These are phyloP conservation scores for Fissipunctia ypsillon DNA, from an alignment of 2,888 invertebrate species.

Conservation along the genomic window DNA sequence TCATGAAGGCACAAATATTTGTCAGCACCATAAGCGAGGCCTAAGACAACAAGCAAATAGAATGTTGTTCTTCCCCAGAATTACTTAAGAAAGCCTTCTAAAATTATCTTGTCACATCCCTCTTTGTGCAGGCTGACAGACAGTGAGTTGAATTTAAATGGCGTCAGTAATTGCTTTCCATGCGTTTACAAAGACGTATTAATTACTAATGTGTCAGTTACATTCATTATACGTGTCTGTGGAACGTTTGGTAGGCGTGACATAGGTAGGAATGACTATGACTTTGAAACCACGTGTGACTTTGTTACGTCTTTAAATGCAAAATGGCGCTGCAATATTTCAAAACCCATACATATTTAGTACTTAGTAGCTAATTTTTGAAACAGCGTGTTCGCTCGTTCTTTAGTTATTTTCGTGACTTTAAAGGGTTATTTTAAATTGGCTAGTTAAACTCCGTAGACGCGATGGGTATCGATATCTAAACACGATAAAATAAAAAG, in stretches of 20 bases:
- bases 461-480: too few relatives aligned
- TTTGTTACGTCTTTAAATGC: slow-evolving; percentile 6
- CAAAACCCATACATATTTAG: not conserved
- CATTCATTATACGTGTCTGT: slow-evolving; percentile 19
- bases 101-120: slow-evolving; percentile 44
- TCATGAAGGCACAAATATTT: not conserved
- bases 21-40: not conserved
- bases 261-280: not conserved
- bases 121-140: slow-evolving; percentile 32
- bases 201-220: slow-evolving; percentile 55
- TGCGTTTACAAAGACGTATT: slow-evolving; percentile 49
- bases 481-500: too few relatives aligned
- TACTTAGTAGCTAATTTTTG: not conserved
- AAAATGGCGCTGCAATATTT: not conserved
- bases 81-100: slow-evolving; percentile 33
- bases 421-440: too few relatives aligned
- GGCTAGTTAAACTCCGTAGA: too few relatives aligned
- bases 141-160: slow-evolving; percentile 56
- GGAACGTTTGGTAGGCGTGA: slow-evolving; percentile 5
- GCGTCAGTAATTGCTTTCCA: slow-evolving; percentile 47
- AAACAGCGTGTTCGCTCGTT: not conserved
- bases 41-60: not conserved
- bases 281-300: not conserved
- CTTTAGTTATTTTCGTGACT: not conserved
- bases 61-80: slow-evolving; percentile 25